Base-by-base conservation (phyloP, 2,888 invertebrate species). In the Tetanocera ferruginea region DNA sequence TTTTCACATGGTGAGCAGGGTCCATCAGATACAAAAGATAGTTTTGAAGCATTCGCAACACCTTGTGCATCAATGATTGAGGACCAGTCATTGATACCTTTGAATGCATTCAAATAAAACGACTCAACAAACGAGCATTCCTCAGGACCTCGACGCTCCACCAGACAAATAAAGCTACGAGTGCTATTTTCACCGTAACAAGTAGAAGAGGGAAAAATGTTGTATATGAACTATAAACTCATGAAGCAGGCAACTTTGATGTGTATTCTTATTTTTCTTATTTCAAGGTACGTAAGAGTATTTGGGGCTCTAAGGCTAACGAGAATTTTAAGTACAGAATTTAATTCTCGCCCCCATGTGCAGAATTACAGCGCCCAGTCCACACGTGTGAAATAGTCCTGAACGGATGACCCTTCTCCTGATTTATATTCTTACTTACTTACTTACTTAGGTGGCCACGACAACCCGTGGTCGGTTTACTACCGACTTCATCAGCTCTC, bases 281-380 rank as follows among this genome's bases (percentile, higher is more conserved):
- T 51, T 28, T 71, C 71, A 5, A 5, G 34, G 60, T 76, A 62
- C 19, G 6, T 72, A 6, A 67, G 1, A 14, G 31, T 25, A n/a
- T 43, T 49, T 3, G 77, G 67, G 14, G 57, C 19, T 67, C 17
- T 74, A 5, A 73, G 77, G n/a, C 78, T 78, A 3, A 70, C n/a
- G 3, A 78, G 23, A 64, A 75, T 75, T n/a, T 75, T 75, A 5
- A 78, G 55, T 0, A 75, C 74, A 8, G 74, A 34, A 23, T 78
- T 78, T 14, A 78, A 37, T 28, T 78, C 64, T 9, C n/a, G 34
- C 37, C 5, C 52, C 78, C 70, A 75, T 78, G 49, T 69, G 34
- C 70, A 62, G 1, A 78, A 23, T 34, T 62, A 17, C 9, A 75
- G 64, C 3, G 75, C 70, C 69, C 78, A 78, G 23, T 78, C 70